Evolutionary conservation across 1,140 invertebrate genomes (phyloP), one percentile per base, ranked within the genome.

Genomic region (Macrostomum lignano): DNA sequence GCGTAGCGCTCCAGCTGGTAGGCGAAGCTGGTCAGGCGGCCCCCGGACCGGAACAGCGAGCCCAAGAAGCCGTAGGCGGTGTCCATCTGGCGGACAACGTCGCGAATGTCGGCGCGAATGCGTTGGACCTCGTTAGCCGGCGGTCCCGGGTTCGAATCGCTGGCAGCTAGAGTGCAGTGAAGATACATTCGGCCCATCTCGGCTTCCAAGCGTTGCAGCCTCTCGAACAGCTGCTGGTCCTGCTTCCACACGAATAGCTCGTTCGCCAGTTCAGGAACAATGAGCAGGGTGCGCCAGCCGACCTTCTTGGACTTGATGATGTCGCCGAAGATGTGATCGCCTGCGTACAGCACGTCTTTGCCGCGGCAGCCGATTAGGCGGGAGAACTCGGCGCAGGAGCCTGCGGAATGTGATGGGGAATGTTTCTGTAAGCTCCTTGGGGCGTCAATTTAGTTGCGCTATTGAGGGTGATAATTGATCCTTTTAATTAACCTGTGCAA

Each of bases 251-350:
- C 86, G 40, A 79, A 72, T 20, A 98, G 59, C 55, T 98, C 91
- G 44, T 84, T 72, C n/a, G 79, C 72, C 25, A 98, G 51, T 58
- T 98, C 91, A 0, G 91, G 91, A 2, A 98, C 77, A 43, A 96
- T 77, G 14, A 98, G 66, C 58, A 96, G 96, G 6, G 88, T 98
- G 39, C 82, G 65, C 91, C 91, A 98, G 0, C 84, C 86, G 25
- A 82, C 81, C 59, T 98, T 98, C 61, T 96, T 96, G 7, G 82
- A 91, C 49, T 93, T 93, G 21, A 94, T 64, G 44, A 94, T 93
- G 54, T 96, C 88, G 15, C 86, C 88, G 57, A 88, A 96, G 42
- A 96, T 94, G 51, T 96, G 86, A 62, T 96, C 88, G 11, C 56
- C 58, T 38, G 96, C 71, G 50, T 96, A 98, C 0, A 98, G 59